Evolutionary conservation across 2,888 invertebrate species (phyloP), one percentile per base, ranked within the genome.

Genomic region (Synergus japonicus): DNA sequence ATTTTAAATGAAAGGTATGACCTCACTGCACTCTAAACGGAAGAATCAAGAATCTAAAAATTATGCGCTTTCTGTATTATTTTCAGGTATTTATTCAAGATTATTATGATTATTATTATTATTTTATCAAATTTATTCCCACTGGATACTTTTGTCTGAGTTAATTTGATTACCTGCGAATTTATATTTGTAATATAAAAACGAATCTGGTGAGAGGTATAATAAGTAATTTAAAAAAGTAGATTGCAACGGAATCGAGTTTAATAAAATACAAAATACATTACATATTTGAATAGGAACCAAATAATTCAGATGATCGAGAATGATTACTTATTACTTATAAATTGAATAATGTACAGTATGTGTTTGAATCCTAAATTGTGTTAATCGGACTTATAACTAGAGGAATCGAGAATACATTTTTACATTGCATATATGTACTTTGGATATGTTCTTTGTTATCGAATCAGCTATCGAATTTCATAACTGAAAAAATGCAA

Each of bases 191-290:
- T 10, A 44, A 10, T 44, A 44, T 44, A 44, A 10, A 44, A 44
- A 44, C 10, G 2, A 10, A 44, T 44, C 44, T 44, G 2, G 10
- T 43, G 7, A 44, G 7, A 10, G 44, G 44, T 10, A 44, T 10
- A 44, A 44, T 44, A 9, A n/a, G 5, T n/a, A 4, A 54, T n/a
- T n/a, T 2, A 54, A n/a, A 54, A 54, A 18, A 64, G 22, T 44
- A 13, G 2, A 54, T 54, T 54, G 49, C 54, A 29, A 37, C 29
- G 73, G 54, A 73, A 73, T 73, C 73, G 73, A 54, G 37, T 73
- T 73, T 73, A 73, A 73, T 73, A 73, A 73, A 73, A 73, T 73
- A 73, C 73, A 73, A 73, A 73, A 73, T 73, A 73, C 73, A 73
- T 73, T 73, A 73, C 73, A 73, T 15, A 65, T 37, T 73, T 73